These are phyloP conservation scores for Formica selysi DNA, from an alignment of 1,140 invertebrate genomes.

Conservation along the genomic window DNA sequence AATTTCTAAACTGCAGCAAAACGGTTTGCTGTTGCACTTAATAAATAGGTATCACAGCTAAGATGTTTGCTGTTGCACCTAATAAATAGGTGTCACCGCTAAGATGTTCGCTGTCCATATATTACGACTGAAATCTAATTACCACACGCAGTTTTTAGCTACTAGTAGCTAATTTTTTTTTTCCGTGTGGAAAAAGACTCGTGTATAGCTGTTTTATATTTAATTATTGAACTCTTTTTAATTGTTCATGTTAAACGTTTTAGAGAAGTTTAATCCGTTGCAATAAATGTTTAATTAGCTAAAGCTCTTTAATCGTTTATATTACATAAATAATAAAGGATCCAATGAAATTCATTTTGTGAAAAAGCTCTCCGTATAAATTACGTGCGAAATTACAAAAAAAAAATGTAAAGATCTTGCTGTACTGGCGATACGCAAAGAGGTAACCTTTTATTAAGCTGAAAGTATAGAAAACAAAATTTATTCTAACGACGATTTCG, in stretches of 20 bases:
- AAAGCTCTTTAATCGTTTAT: slow-evolving; percentile 25
- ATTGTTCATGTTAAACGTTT: slow-evolving; percentile 23
- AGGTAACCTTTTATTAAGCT: neutral
- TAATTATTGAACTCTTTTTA: neutral
- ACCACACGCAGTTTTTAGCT: too few species aligned
- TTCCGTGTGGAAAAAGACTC: neutral
- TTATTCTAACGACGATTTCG: too few species aligned
- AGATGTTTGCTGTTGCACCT: too few species aligned
- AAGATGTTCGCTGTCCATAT: too few species aligned
- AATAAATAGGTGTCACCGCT: too few species aligned
- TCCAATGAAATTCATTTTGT: neutral
- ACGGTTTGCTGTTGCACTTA: too few species aligned
- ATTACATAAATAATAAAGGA: slow-evolving; percentile 25
- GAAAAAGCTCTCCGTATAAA: neutral
- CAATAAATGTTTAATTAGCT: slow-evolving; percentile 28
- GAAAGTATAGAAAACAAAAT: neutral
- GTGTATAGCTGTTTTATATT: neutral
- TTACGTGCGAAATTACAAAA: neutral
- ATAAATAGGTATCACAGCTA: too few species aligned
- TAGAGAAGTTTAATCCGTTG: slow-evolving; percentile 1
- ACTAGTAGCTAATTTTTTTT: too few species aligned
- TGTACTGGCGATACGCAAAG: neutral
- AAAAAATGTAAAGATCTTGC: neutral
- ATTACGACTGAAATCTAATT: too few species aligned
- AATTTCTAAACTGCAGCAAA: too few species aligned